Evolutionary conservation across 2,888 invertebrate genomes (phyloP).

Genomic region (Drosophila prostipennis): DNA sequence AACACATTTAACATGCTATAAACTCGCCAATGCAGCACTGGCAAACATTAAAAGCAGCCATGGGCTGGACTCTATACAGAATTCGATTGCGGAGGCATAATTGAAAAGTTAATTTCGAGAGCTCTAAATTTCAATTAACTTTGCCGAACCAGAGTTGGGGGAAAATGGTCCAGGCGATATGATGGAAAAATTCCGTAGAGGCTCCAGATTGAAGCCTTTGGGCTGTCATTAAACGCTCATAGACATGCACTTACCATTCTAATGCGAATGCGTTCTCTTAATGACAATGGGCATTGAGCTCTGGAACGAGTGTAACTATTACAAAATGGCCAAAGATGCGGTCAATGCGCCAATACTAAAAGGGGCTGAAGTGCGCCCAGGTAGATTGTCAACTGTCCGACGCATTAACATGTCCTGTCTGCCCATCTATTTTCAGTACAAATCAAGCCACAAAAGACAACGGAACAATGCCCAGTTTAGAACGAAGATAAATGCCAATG

Average conservation of each 20-base stretch:
- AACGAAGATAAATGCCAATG: constrained; percentile 53
- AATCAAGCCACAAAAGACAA: constrained; percentile 23
- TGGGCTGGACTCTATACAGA: not conserved
- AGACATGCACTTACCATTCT: not conserved
- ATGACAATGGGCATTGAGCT: constrained; percentile 8
- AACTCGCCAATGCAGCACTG: constrained; percentile 38
- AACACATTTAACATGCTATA: constrained; percentile 66
- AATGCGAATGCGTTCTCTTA: not conserved
- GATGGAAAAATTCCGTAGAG: constrained; percentile 1
- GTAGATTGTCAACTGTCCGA: constrained; percentile 9
- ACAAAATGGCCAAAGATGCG: constrained; percentile 15
- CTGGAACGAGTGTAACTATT: constrained; percentile 6
- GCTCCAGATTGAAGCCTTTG: not conserved
- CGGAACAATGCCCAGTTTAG: constrained; percentile 58
- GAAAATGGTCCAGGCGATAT: not conserved
- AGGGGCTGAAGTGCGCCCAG: not conserved
- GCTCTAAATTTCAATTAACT: constrained; percentile 42
- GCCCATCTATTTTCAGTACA: not conserved
- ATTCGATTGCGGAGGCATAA: constrained; percentile 23
- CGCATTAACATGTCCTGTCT: constrained; percentile 16
- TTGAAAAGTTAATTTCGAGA: constrained; percentile 43
- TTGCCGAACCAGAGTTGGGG: not conserved
- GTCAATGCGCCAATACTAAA: constrained; percentile 14
- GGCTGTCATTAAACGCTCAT: constrained; percentile 1
- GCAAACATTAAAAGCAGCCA: constrained; percentile 50